Base-by-base conservation (phyloP, 2,113 vertebrate species). In the Phaetusa simplex region DNA sequence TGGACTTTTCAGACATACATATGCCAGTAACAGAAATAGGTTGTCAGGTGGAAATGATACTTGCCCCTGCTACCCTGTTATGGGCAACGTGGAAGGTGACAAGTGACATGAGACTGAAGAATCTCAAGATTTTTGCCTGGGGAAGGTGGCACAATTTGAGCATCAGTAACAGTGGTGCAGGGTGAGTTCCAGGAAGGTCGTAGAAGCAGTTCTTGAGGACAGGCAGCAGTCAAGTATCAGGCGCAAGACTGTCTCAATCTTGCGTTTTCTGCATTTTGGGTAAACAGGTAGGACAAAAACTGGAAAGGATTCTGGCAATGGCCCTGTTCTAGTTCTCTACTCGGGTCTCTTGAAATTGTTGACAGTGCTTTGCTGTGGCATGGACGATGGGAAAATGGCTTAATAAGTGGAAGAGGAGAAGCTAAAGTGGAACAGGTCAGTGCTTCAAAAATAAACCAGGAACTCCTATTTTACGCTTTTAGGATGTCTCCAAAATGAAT, bases 21-120 rank as follows among this genome's bases (percentile, higher is more conserved):
- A 1, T 52, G 32, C 29, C 66, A 23, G 34, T 56, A 24, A 20
- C 8, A 59, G 84, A 17, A 36, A 9, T 4, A 14, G 29, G 13
- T 67, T 83, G 20, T 61, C 32, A 34, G 38, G 8, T 74, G 26
- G 50, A 82, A 56, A 11, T 45, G 30, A 1, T 19, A 0, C 66
- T 49, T 91, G n/a, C 11, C 36, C 61, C 56, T 83, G 26, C 55
- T 50, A 5, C 27, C 74, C 29, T 43, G 61, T 24, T 64, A 2
- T 1, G 34, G 61, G 26, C 4, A 16, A 0, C 0, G 1, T 12
- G 30, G 52, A 52, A 53, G 53, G 67, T 69, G 88, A 32, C 53
- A 18, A 34, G 32, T 55, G 30, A 21, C 49, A 16, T 15, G n/a
- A 50, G 64, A 24, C 73, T 49, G 56, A 49, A 40, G 64, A 59